Base-by-base conservation (phyloP, 2,797 vertebrate genomes). In the Acomys russatus region DNA sequence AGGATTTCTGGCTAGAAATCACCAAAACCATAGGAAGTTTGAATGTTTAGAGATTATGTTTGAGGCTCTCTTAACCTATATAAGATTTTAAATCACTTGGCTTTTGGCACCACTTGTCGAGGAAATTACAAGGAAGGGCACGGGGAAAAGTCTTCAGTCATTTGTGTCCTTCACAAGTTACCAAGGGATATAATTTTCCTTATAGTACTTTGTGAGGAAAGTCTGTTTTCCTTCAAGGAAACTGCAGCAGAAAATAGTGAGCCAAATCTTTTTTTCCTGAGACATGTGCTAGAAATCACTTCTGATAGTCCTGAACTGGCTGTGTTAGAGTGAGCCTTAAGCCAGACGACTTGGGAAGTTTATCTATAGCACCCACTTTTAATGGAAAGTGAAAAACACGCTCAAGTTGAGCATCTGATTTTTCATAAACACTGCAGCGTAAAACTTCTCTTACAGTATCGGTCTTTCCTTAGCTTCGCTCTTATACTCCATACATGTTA, bases 1-100 rank as follows among this genome's bases (percentile, higher is more conserved):
- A n/a, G 56, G 18, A 90, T 94, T 91, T 95, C 77, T 68, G 74
- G 54, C 59, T 38, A 82, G 76, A 82, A 93, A 88, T 91, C 96
- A 38, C 61, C 59, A 96, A 94, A 74, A 51, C 63, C 68, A 96
- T 15, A 66, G 63, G 71, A 96, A 96, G 14, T 91, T 6, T 94
- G 35, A 94, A 59, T 92, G 15, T 59, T 70, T 64, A 91, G 44
- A 90, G 22, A 64, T 44, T 54, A 94, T 44, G 74, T 64, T 70
- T 38, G 56, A 96, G 59, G 35, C 79, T 91, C 56, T 91, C 87
- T 74, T 85, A 95, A 56, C 56, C 35, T 83, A 91, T 79, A 78
- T 86, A 70, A 71, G 77, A 66, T 88, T 63, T 92, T 33, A 28
- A 76, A 74, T 92, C 76, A 91, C 18, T 68, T n/a, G 11, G 9